Percentiles rank a stretch among this genome's conserved stretches.
Evolutionary conservation across 1,140 invertebrate genomes (phyloP).

Genomic region (Stratiolaelaps scimitus): DNA sequence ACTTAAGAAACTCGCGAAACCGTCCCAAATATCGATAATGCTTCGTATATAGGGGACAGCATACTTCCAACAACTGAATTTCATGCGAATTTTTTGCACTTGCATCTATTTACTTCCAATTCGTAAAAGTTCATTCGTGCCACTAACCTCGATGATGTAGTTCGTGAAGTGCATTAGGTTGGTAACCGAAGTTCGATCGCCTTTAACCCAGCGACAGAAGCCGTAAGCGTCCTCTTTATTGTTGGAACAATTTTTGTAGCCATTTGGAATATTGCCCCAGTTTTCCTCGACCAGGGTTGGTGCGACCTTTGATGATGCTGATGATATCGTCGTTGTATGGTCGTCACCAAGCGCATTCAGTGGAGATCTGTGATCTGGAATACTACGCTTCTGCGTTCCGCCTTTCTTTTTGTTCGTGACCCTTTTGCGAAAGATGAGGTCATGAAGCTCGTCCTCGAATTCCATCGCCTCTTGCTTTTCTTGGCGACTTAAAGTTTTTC

Average conservation of each 20-base stretch:
- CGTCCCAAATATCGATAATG: too few species aligned
- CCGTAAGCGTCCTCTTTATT: neutral
- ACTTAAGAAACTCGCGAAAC: too few species aligned
- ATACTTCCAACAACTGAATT: too few species aligned
- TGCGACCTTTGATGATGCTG: neutral
- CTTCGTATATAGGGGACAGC: too few species aligned
- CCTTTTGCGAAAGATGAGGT: slow-evolving; percentile 2
- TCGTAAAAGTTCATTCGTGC: slow-evolving; percentile 15
- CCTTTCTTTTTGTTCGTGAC: neutral
- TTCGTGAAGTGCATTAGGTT: slow-evolving; percentile 44
- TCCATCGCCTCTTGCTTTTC: slow-evolving; percentile 18
- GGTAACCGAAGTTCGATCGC: slow-evolving; percentile 35
- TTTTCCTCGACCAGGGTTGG: neutral
- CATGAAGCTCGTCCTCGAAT: neutral
- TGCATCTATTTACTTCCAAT: too few species aligned
- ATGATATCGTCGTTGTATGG: neutral
- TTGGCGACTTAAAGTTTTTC: neutral
- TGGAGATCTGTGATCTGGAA: neutral
- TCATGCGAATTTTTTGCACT: too few species aligned
- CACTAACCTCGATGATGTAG: slow-evolving; percentile 44
- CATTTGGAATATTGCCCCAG: neutral
- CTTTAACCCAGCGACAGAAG: slow-evolving; percentile 1
- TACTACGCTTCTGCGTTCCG: neutral
- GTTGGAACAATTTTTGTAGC: neutral
- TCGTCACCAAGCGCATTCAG: neutral